Percentiles rank a stretch among this genome's conserved stretches.
Conservation (phyloP, 2,888 invertebrate genomes). For the Troides helena region DNA sequence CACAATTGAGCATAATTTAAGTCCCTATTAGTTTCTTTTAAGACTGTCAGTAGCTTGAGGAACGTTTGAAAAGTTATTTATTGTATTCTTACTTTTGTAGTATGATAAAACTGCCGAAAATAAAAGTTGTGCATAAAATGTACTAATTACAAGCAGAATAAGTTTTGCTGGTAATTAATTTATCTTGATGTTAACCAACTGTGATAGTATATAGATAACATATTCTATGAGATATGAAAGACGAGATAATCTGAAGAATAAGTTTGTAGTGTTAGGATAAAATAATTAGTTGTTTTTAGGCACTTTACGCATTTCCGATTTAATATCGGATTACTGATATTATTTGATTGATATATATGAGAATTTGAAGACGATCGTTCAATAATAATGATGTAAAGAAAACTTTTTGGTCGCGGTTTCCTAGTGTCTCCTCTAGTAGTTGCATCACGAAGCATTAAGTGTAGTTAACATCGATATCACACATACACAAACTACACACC, state of each 20-base stretch:
- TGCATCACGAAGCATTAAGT: constrained; percentile 9
- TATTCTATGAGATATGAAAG: not conserved
- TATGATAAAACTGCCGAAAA: not conserved
- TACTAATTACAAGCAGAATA: not conserved
- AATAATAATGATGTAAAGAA: not conserved
- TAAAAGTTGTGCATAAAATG: constrained; percentile 11
- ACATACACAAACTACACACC: constrained; percentile 34
- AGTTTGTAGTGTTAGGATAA: not conserved
- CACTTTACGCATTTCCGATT: too few relatives aligned
- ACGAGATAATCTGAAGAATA: not conserved
- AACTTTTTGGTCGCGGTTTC: not conserved
- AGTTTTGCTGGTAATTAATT: not conserved
- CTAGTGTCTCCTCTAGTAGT: not conserved
- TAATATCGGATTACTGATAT: not conserved
- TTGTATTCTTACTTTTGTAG: not conserved
- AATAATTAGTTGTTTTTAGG: too few relatives aligned
- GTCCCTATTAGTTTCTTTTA: not conserved
- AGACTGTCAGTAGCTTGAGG: not conserved
- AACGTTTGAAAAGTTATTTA: constrained; percentile 1
- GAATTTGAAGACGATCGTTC: not conserved
- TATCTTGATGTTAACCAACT: not conserved
- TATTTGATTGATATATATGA: not conserved
- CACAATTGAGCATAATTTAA: constrained; percentile 17
- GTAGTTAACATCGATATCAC: constrained; percentile 23
- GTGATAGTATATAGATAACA: not conserved